Percentiles rank a stretch among this genome's conserved stretches.
These are phyloP conservation scores for Lethrus apterus DNA, from an alignment of 1,140 invertebrate genomes.

Conservation along the genomic window DNA sequence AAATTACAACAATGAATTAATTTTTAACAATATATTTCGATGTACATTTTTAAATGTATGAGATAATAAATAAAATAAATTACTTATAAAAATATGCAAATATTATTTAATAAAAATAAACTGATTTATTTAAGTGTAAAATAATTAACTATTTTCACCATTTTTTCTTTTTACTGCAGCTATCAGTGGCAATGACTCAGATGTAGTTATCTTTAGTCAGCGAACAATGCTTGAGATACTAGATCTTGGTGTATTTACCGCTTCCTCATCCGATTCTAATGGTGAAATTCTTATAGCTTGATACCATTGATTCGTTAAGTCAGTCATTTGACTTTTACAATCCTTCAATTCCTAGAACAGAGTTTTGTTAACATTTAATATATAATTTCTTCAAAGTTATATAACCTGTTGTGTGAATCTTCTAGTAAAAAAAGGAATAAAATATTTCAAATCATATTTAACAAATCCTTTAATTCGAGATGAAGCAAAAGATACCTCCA, in stretches of 20 bases:
- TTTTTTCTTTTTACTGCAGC: too few species aligned
- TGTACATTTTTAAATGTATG: too few species aligned
- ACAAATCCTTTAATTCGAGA: constrained; percentile 76
- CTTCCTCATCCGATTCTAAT: constrained; percentile 59
- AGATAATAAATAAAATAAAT: too few species aligned
- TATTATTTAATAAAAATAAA: too few species aligned
- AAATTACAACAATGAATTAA: too few species aligned
- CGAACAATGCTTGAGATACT: constrained; percentile 41
- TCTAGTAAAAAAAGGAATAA: constrained; percentile 92
- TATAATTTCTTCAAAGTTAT: constrained; percentile 3
- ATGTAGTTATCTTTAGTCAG: too few species aligned
- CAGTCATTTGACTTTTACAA: constrained; percentile 92
- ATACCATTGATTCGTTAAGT: constrained; percentile 94
- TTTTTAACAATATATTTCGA: too few species aligned
- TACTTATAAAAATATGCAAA: too few species aligned
- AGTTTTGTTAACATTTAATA: constrained; percentile 3
- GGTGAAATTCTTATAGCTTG: constrained; percentile 83
- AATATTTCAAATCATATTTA: constrained; percentile 84
- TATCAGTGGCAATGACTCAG: too few species aligned
- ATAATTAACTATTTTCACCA: too few species aligned
- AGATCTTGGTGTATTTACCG: constrained; percentile 31
- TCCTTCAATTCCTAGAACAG: constrained; percentile 80
- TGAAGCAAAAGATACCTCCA: constrained; percentile 65
- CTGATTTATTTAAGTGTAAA: too few species aligned
- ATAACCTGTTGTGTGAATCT: constrained; percentile 83